Base-by-base conservation (phyloP, 2,113 vertebrate genomes). In the Crocuta crocuta region DNA sequence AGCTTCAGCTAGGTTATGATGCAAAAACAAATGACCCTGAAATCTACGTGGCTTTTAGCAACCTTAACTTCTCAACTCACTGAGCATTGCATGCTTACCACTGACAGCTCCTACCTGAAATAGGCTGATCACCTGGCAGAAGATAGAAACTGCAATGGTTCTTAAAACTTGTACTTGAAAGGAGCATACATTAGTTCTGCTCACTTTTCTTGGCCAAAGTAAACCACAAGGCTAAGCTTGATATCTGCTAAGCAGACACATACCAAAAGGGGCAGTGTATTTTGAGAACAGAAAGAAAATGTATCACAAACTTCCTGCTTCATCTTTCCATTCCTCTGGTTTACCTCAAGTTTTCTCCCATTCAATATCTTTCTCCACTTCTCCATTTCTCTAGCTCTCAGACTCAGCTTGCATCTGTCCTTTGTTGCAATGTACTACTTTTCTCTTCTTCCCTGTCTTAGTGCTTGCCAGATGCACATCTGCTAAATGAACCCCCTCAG, bases 391-490 rank as follows among this genome's bases (percentile, higher is more conserved):
- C 33, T 35, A 71, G n/a, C 61, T 95, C 70, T 95, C 78, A 89
- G 4, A 71, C 35, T 86, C 89, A 89, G 48, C 61, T 74, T 88
- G 4, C 81, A 78, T 97, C 94, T 95, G 92, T 96, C 94, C 90
- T 97, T 95, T 94, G 92, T 97, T 43, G 48, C 90, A 83, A 33
- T 19, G n/a, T 33, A 82, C 90, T 95, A 53, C 83, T 95, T 79
- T 76, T 91, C 84, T 96, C 84, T 58, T 55, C 78, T 91, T 80
- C 83, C 74, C 68, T 76, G 61, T 87, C 87, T 95, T 4, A 35
- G 71, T 76, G 83, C 74, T 97, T 97, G 87, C 98, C 97, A 97
- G 97, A 92, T 92, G 84, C 94, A 97, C 97, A 97, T 97, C 98
- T 98, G 97, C 92, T 95, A 95, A 96, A 94, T 61, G 87, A 98